Evolutionary conservation across 2,113 vertebrate species (phyloP).

Genomic region (Pterocles orientalis): DNA sequence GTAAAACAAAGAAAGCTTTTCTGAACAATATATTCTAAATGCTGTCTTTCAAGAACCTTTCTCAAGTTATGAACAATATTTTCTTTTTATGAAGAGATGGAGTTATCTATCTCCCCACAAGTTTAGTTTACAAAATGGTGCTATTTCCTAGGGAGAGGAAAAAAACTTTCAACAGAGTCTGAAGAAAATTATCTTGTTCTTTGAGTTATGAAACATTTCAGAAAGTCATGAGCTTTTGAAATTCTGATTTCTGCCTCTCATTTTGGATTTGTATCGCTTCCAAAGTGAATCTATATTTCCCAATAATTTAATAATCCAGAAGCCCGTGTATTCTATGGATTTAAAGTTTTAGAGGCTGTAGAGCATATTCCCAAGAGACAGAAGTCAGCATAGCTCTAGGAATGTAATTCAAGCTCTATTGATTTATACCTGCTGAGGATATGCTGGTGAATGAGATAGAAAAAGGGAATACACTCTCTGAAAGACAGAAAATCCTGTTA

Average conservation of each 20-base stretch:
- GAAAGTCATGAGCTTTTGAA: not conserved
- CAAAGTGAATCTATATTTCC: not conserved
- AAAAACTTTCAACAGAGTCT: not conserved
- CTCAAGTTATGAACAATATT: not conserved
- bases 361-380: not conserved
- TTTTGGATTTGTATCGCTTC: not conserved
- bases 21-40: not conserved
- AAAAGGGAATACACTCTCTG: not conserved
- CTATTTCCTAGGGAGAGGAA: not conserved
- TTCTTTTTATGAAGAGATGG: not conserved
- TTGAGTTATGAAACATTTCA: not conserved
- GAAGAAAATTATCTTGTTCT: not conserved
- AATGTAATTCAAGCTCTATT: not conserved
- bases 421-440: constrained; percentile 2
- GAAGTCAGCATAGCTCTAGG: not conserved
- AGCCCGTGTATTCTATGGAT: not conserved
- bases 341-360: not conserved
- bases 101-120: not conserved
- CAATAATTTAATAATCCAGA: constrained; percentile 23
- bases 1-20: not conserved
- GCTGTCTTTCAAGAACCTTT: not conserved
- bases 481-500: not conserved
- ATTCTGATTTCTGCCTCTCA: not conserved
- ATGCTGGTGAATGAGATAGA: not conserved
- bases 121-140: not conserved